Percentiles rank a stretch among this genome's conserved stretches.
Conservation (phyloP, 1,140 invertebrate species). For the Antheraea pernyi region DNA sequence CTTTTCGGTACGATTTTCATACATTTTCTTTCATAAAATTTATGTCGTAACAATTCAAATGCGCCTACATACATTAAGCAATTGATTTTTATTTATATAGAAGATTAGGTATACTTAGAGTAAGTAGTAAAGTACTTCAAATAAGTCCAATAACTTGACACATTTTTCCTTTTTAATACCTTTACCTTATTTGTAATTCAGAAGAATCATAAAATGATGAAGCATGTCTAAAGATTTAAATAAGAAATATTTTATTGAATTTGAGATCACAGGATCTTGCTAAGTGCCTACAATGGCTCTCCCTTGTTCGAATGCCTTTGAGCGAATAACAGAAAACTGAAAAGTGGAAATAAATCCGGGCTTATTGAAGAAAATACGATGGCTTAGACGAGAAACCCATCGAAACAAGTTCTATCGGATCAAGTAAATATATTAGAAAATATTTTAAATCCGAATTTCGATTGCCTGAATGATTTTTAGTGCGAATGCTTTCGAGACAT, state of each 20-base stretch:
- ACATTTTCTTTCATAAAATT: no score
- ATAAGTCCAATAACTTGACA: no score
- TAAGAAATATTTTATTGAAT: conserved; percentile 6
- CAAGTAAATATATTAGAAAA: conserved; percentile 24
- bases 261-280: conserved; percentile 11
- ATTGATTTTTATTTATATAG: no score
- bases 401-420: conserved; percentile 25
- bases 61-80: no score
- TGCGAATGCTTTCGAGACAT: not conserved
- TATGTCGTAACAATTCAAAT: no score
- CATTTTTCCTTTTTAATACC: no score
- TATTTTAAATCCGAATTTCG: conserved; percentile 15
- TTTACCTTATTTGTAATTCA: no score
- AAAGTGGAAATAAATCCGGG: conserved; percentile 35
- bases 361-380: conserved; percentile 24
- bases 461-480: not conserved
- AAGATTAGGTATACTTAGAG: no score
- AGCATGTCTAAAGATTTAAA: not conserved
- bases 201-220: no score
- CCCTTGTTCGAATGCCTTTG: conserved; percentile 27
- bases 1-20: no score
- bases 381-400: conserved; percentile 23
- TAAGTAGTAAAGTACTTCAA: no score
- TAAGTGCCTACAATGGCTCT: conserved; percentile 15
- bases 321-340: conserved; percentile 28